Base-by-base conservation (phyloP, 2,113 vertebrate genomes). In the Leucoraja erinaceus region DNA sequence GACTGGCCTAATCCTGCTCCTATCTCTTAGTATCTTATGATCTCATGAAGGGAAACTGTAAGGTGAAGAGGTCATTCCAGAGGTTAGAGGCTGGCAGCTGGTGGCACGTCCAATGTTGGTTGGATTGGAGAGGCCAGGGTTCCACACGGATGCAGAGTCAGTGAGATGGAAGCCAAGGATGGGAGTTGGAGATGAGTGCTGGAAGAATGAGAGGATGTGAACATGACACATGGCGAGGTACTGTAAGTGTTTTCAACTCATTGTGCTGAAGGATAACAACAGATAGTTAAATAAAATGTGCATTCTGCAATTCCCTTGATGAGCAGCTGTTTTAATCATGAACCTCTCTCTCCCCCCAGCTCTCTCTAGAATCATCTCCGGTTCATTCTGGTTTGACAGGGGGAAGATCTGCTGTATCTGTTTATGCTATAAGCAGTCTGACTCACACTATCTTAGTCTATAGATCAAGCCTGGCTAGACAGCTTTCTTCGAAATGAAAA, bases 311-410 rank as follows among this genome's bases (percentile, higher is more conserved):
- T 72, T 91, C 88, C 66, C 59, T 28, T 0, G 8, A 72, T 47
- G 33, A 25, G 22, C 88, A 91, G 88, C 33, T 91, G 88, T 38
- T 91, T 72, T 54, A 70, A 47, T 72, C 66, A 72, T 91, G 66
- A 47, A 0, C 16, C 0, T 86, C 83, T 31, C 28, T 72, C 79
- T 83, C 47, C 22, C 38, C 79, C 3, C 47, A 47, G 33, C 77
- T 79, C 77, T 79, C 77, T 14, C 14, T 22, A 8, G 28, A 63
- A 61, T 66, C 12, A 63, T 47, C 88, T 90, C 88, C 33, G n/a
- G 66, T 72, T 91, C 68, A 47, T 38, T 91, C 88, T 31, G 14
- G 66, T 91, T 72, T 70, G 63, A 91, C 18, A 31, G 63, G 59
- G 31, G 5, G 86, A 90, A 63, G 86, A 90, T 90, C 14, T 63